Base-by-base conservation (phyloP, 2,888 invertebrate species). In the Callimorpha dominula region DNA sequence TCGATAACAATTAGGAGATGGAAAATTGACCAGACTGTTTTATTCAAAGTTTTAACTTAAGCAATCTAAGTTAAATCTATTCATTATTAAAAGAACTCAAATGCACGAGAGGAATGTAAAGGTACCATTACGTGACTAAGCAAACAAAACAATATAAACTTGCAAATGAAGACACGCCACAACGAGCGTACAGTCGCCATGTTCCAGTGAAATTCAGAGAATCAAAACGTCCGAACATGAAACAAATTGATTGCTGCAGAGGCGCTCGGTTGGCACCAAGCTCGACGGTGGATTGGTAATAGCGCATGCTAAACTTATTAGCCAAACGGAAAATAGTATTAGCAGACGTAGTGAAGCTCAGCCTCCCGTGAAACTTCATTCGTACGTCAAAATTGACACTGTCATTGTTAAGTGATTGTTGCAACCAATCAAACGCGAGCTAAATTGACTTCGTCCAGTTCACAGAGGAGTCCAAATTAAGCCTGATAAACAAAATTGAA, bases 251-350 rank as follows among this genome's bases (percentile, higher is more conserved):
- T 95, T 95, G 95, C 88, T 88, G 91, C 91, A 91, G 90, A 89
- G 89, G 91, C 89, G 90, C 88, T 90, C 90, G 88, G 85, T 86
- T 85, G 89, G 88, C 91, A 89, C 87, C 92, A 88, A 91, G 89
- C 92, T 90, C 91, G 89, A 89, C 92, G 89, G 91, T 88, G 92
- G 93, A 95, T 95, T 95, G 95, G 93, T 95, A 95, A 95, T 95
- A 95, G 94, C 89, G 92, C 91, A 93, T 93, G 94, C 94, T 95
- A 95, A 95, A 94, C 95, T 95, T 94, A 95, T 95, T 95, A 95
- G 92, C 90, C 91, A 92, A 94, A 94, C 94, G 95, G 94, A 94
- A 95, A 95, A 95, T 94, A 92, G 92, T 90, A 94, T 95, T 94
- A 95, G 89, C 92, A 90, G 89, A 90, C 92, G 93, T 91, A 91